These are phyloP conservation scores for Zhuqinia jingwanae DNA, from an alignment of 2,888 invertebrate genomes.

Conservation along the genomic window DNA sequence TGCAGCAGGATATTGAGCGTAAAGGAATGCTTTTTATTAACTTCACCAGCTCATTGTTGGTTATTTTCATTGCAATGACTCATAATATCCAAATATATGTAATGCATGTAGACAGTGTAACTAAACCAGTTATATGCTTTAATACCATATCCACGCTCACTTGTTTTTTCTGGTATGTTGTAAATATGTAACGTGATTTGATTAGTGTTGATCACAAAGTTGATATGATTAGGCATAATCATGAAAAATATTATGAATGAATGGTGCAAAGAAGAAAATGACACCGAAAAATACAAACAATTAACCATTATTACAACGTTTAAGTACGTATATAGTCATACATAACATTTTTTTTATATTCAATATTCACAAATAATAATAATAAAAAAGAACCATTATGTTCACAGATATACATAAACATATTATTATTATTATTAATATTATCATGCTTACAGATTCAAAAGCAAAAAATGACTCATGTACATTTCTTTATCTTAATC, in stretches of 20 bases:
- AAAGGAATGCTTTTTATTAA: not conserved
- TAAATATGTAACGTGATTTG: too few species aligned
- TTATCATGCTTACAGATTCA: not conserved
- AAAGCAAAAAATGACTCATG: slow-evolving; percentile 41
- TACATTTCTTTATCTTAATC: not conserved
- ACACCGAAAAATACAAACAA: not conserved
- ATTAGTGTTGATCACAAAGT: too few species aligned
- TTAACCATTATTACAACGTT: not conserved
- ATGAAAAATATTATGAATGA: too few species aligned
- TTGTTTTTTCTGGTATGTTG: too few species aligned
- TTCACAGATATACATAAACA: too few species aligned
- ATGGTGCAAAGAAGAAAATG: not conserved
- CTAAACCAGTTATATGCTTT: not conserved
- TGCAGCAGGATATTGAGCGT: not conserved
- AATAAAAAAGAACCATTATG: too few species aligned
- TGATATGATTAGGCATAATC: too few species aligned
- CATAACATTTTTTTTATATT: slow-evolving; percentile 37
- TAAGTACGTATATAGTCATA: not conserved
- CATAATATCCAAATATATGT: not conserved
- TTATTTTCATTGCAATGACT: too few species aligned
- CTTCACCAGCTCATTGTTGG: too few species aligned
- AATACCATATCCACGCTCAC: too few species aligned
- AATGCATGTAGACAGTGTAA: not conserved
- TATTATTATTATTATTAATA: too few species aligned
- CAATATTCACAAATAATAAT: slow-evolving; percentile 25